Conservation (phyloP, 2,797 vertebrate genomes). For the Tiaroga cobitis region DNA sequence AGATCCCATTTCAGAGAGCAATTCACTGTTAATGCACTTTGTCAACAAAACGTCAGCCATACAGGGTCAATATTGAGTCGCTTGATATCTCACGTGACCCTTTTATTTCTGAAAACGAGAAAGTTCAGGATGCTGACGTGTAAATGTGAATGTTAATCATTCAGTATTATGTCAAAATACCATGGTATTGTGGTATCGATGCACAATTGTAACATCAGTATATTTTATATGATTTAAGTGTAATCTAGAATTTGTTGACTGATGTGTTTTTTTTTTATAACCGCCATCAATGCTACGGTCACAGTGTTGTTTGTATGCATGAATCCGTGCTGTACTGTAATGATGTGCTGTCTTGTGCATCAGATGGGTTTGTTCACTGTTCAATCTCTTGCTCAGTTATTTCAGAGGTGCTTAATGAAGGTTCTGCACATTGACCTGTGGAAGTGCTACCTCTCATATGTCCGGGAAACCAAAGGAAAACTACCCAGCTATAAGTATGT, state of each 20-base stretch:
- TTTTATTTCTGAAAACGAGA: not conserved
- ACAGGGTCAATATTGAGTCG: too few species aligned
- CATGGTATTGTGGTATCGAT: not conserved
- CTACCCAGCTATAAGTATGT: constrained; percentile 99
- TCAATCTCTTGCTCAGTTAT: constrained; percentile 79
- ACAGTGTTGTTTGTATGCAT: not conserved
- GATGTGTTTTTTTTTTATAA: not conserved
- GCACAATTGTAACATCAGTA: too few species aligned
- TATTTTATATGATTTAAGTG: not conserved
- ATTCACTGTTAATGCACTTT: not conserved
- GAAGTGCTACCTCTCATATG: constrained; percentile 99
- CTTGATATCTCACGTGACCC: not conserved
- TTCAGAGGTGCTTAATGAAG: constrained; percentile 99
- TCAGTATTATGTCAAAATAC: not conserved
- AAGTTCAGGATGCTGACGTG: not conserved
- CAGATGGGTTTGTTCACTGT: not conserved
- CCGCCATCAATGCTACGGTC: too few species aligned
- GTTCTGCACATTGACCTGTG: constrained; percentile 99
- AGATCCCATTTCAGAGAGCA: not conserved
- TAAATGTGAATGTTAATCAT: not conserved
- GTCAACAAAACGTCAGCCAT: not conserved
- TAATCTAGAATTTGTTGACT: not conserved
- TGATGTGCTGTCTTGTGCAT: not conserved
- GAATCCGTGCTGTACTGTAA: not conserved
- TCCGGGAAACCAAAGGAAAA: constrained; percentile 99